Evolutionary conservation across 2,888 invertebrate species (phyloP).

Genomic region (Drosophila testacea): DNA sequence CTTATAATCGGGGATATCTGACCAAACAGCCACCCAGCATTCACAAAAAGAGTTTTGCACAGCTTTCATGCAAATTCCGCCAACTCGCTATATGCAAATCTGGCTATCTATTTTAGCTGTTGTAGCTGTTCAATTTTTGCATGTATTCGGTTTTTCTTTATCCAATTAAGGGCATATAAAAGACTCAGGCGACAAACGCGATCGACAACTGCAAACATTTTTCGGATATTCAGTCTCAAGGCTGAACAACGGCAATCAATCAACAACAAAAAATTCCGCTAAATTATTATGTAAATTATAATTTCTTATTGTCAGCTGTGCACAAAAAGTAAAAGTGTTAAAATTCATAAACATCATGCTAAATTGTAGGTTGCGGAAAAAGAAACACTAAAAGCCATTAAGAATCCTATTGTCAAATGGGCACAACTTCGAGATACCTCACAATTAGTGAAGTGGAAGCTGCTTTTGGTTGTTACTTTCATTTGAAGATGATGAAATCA

Average conservation of each 20-base stretch:
- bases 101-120: conserved; percentile 41
- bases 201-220: conserved; percentile 15
- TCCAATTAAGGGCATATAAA: conserved; percentile 68
- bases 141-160: conserved; percentile 52
- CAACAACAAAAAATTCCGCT: conserved; percentile 49
- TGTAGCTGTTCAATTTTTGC: conserved; percentile 49
- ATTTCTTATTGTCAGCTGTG: conserved; percentile 54
- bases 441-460: conserved; percentile 2
- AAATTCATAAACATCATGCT: conserved; percentile 44
- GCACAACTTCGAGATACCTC: conserved; percentile 26
- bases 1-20: conserved; percentile 42
- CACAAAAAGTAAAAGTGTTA: conserved; percentile 73
- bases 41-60: conserved; percentile 39
- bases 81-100: conserved; percentile 55
- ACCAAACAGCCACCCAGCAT: conserved; percentile 47
- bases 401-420: conserved; percentile 26
- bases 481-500: neutral
- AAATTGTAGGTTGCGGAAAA: conserved; percentile 49
- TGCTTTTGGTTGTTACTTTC: conserved; percentile 22
- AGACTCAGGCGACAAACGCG: conserved; percentile 66
- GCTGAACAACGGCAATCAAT: conserved; percentile 60
- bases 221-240: conserved; percentile 38
- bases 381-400: conserved; percentile 39
- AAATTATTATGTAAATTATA: conserved; percentile 70
- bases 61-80: conserved; percentile 50